Conservation (phyloP, 2,113 vertebrate species). For the Melanocharis versteri region DNA sequence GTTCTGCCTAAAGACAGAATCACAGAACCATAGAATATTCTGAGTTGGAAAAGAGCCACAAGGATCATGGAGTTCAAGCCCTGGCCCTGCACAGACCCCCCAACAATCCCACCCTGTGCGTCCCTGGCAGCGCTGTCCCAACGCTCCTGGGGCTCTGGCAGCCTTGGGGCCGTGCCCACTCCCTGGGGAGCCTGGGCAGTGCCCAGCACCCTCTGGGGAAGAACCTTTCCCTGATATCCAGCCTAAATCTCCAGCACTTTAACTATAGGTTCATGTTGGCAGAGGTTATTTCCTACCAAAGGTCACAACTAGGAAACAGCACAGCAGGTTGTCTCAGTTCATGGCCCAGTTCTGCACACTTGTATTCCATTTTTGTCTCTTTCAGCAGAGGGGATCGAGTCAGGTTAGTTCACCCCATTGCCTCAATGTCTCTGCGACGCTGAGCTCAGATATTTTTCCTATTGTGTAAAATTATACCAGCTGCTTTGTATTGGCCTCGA, state of each 20-base stretch:
- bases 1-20: neutral
- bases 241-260: neutral
- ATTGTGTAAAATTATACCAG: neutral
- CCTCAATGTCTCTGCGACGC: neutral
- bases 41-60: neutral
- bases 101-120: fast-evolving
- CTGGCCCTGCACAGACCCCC: neutral
- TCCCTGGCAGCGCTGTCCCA: fast-evolving
- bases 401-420: neutral
- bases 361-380: neutral
- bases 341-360: neutral
- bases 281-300: neutral
- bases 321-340: neutral
- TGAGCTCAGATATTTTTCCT: neutral
- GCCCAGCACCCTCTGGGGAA: too few relatives aligned
- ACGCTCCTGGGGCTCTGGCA: neutral
- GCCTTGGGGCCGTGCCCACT: fast-evolving
- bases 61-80: neutral
- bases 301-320: neutral
- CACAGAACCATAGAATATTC: neutral
- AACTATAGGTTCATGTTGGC: neutral
- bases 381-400: neutral
- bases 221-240: neutral
- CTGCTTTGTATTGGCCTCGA: neutral
- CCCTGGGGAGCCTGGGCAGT: neutral